Percentiles rank a stretch among this genome's conserved stretches.
These are phyloP conservation scores for Orchesella cincta DNA, from an alignment of 1,140 invertebrate species.

Conservation along the genomic window DNA sequence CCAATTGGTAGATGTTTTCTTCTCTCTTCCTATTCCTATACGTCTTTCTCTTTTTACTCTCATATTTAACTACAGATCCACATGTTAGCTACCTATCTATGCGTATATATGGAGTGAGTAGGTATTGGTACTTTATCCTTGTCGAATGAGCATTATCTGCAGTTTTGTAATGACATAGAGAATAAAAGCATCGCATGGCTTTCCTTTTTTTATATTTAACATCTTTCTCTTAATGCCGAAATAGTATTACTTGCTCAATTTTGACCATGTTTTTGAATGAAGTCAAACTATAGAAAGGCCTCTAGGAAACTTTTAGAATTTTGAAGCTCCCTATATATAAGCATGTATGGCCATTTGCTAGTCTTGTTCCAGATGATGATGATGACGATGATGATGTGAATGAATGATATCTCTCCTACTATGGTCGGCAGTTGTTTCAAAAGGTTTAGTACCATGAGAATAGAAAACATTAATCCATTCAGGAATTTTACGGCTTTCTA, in stretches of 20 bases:
- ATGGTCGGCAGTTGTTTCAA: slow-evolving; percentile 2
- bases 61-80: too few species aligned
- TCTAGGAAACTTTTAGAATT: not conserved
- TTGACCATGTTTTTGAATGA: not conserved
- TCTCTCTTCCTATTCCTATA: too few species aligned
- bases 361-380: not conserved
- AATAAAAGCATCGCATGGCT: slow-evolving; percentile 4
- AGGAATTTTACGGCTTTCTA: slow-evolving; percentile 22
- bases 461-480: slow-evolving; percentile 28
- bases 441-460: not conserved
- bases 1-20: not conserved
- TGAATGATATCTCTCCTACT: not conserved
- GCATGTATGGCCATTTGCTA: not conserved
- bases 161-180: slow-evolving; percentile 25
- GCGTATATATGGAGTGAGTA: not conserved
- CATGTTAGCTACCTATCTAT: not conserved
- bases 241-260: not conserved
- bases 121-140: not conserved
- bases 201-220: not conserved
- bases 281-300: not conserved
- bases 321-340: too few species aligned
- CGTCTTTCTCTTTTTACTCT: too few species aligned
- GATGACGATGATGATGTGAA: not conserved
- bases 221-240: not conserved
- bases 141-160: slow-evolving; percentile 26